Base-by-base conservation (phyloP, 2,888 invertebrate species). In the Papilio elwesi region DNA sequence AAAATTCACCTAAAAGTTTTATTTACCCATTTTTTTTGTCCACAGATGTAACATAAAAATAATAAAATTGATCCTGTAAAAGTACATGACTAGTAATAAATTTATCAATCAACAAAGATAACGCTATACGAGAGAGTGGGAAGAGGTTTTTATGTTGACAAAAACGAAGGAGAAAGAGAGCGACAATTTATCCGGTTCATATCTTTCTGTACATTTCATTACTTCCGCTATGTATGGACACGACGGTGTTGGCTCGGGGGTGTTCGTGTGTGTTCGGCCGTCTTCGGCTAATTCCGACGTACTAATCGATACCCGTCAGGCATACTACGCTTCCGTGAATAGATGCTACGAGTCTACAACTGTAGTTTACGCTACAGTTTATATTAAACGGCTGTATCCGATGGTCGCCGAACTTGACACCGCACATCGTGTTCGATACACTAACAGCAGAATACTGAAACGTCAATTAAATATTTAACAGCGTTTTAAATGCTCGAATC, bases 181-280 rank as follows among this genome's bases (percentile, higher is more conserved):
- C 90, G 91, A 89, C 90, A 89, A 89, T 92, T 93, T 92, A 92
- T 93, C 91, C 92, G 92, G 91, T 91, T 92, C 92, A 92, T 91
- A 92, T 92, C 89, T 89, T 88, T 91, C 87, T 89, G 88, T 92
- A 92, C 92, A 92, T 92, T 93, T 92, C 92, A 92, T 93, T 93
- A 91, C 91, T 92, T 92, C 92, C 92, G 92, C 89, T 88, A 87
- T 87, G 88, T 88, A 87, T 90, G 91, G 87, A 89, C 86, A 85
- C 78, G 78, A 82, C 76, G 88, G 86, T 81, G 75, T n/a, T 74
- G 76, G 76, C 73, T 87, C 89, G 89, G 87, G 76, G 52, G 70
- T 70, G 77, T 78, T 90, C 90, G 91, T 82, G 75, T 48, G 57
- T 70, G 62, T 68, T 87, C 91, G 91, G 80, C 64, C 76, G 70